Conservation (phyloP, 2,113 vertebrate genomes). For the Corythornis cristatus region DNA sequence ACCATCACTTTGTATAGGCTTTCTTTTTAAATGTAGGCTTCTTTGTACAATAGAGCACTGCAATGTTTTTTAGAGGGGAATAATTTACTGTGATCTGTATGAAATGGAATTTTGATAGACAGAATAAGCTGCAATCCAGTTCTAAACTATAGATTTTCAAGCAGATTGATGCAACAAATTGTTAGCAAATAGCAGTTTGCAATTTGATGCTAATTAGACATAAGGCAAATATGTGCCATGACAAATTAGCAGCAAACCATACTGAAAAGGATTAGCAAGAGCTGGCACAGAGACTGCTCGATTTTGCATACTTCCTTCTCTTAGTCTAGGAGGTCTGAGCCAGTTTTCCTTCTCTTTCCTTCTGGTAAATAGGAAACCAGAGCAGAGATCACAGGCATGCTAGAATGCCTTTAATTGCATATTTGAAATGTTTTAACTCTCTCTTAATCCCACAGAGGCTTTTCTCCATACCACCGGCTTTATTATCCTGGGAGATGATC, state of each 20-base stretch:
- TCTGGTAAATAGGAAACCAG: constrained; percentile 56
- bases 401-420: constrained; percentile 55
- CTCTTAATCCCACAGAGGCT: constrained; percentile 26
- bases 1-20: background rate
- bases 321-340: constrained; percentile 72
- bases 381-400: constrained; percentile 62
- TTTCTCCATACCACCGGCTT: constrained; percentile 29
- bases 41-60: constrained; percentile 61
- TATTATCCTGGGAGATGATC: constrained; percentile 54
- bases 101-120: constrained; percentile 81
- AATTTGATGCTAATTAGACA: constrained; percentile 90
- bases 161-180: constrained; percentile 89
- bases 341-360: constrained; percentile 66
- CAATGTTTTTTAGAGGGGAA: constrained; percentile 63
- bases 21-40: constrained; percentile 27
- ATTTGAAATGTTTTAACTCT: constrained; percentile 35
- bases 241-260: constrained; percentile 87
- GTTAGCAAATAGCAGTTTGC: constrained; percentile 89
- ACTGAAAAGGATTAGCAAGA: constrained; percentile 82
- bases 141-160: constrained; percentile 86
- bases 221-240: constrained; percentile 87
- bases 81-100: constrained; percentile 73
- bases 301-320: constrained; percentile 77
- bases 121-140: constrained; percentile 80
- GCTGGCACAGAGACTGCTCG: constrained; percentile 77